Percentiles rank a stretch among this genome's conserved stretches.
phyloP scores from a whole-genome alignment of 1,140 invertebrate species.

The Tribolium madens region DNA sequence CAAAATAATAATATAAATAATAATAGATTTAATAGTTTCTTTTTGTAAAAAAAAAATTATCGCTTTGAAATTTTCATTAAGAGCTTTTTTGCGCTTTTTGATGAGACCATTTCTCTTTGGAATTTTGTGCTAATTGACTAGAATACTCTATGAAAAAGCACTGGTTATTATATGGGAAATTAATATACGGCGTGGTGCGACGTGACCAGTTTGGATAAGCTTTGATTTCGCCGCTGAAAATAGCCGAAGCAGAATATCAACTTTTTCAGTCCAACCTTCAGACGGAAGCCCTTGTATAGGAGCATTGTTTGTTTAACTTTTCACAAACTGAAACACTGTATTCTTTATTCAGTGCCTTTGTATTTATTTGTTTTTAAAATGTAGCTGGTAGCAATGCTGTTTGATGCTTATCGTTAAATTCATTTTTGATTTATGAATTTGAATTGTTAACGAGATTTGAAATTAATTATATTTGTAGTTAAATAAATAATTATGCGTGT shows the following conservation, averaged over 20 bases:
- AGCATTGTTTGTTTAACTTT: slow-evolving; percentile 19
- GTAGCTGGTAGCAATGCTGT: not conserved
- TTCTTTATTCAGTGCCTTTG: slow-evolving; percentile 15
- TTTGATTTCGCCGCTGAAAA: slow-evolving; percentile 27
- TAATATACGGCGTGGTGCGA: slow-evolving; percentile 18
- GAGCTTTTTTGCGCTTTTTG: not conserved
- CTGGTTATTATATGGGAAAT: not conserved
- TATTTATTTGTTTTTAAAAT: slow-evolving; percentile 9
- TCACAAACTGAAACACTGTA: not conserved
- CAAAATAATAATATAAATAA: no score
- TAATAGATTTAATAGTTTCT: no score
- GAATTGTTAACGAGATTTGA: not conserved
- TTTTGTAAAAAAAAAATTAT: not conserved
- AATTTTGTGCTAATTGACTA: slow-evolving; percentile 4
- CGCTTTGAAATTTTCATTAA: not conserved
- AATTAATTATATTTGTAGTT: not conserved
- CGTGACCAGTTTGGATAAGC: slow-evolving; percentile 33
- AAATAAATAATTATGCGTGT: not conserved
- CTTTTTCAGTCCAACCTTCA: slow-evolving; percentile 22
- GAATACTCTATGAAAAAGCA: not conserved
- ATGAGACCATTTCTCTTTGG: not conserved
- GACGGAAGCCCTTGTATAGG: slow-evolving; percentile 24
- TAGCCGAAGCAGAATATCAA: slow-evolving; percentile 1
- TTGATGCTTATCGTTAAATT: not conserved
- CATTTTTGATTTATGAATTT: not conserved